phyloP scores from a whole-genome alignment of 2,113 vertebrate genomes.

The Ibidorhyncha struthersii region DNA sequence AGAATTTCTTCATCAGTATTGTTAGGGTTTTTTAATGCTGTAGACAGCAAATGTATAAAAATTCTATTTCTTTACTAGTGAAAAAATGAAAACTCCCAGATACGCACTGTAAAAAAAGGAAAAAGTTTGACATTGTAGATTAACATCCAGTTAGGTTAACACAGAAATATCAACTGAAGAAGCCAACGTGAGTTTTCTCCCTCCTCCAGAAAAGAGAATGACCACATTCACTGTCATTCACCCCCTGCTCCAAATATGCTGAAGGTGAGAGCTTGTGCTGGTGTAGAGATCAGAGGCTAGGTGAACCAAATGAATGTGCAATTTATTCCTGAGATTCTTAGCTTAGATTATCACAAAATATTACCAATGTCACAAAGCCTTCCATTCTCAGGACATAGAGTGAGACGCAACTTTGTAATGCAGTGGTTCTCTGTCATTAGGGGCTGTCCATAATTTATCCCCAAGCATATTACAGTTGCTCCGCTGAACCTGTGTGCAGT shows the following conservation, averaged over 20 bases:
- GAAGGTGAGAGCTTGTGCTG: background rate
- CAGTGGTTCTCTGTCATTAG: background rate
- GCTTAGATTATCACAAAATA: background rate
- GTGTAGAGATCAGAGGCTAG: background rate
- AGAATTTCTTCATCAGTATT: background rate
- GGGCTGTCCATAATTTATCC: rapidly evolving
- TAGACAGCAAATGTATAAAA: background rate
- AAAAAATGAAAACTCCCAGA: background rate
- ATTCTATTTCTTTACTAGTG: background rate
- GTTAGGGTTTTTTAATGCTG: background rate
- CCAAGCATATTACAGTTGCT: background rate
- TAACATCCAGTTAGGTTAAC: background rate
- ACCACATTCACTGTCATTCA: background rate
- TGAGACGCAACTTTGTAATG: background rate
- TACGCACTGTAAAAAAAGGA: background rate
- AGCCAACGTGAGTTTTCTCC: background rate
- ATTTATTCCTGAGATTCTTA: background rate
- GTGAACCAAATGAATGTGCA: background rate
- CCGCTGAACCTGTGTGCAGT: background rate
- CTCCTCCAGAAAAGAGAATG: background rate
- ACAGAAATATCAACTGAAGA: background rate
- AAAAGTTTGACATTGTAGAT: background rate
- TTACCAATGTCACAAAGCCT: background rate
- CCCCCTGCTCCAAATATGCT: background rate
- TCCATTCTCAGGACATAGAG: background rate